A percentile compares a stretch with the other conserved stretches of the same genome.
These are phyloP conservation scores for Calosoma granatense DNA, from an alignment of 1,140 invertebrate genomes.

Conservation along the genomic window DNA sequence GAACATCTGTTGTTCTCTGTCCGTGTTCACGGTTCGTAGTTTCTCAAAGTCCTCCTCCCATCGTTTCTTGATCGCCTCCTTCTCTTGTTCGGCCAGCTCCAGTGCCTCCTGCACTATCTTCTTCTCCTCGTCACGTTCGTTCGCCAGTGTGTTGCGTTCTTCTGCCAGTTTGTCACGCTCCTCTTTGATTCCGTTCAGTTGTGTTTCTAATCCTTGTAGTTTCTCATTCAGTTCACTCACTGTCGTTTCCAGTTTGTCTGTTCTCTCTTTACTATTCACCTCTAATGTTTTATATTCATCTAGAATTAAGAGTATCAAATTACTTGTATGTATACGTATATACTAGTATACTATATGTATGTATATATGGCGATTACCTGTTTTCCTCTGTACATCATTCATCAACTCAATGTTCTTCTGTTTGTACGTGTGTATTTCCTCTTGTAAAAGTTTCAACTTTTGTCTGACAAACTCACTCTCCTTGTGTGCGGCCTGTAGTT, in stretches of 20 bases:
- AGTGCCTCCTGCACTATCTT: conserved; percentile 44
- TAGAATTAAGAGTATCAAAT: neutral
- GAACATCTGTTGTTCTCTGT: conserved; percentile 50
- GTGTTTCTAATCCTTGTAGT: conserved; percentile 38
- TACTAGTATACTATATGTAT: neutral
- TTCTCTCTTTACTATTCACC: conserved; percentile 26
- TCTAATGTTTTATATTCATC: conserved; percentile 21
- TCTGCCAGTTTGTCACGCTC: conserved; percentile 37
- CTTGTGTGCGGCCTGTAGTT: conserved; percentile 43
- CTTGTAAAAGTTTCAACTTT: conserved; percentile 41
- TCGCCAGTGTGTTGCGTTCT: conserved; percentile 29
- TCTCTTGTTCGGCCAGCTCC: conserved; percentile 46
- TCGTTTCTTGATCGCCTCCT: conserved; percentile 43
- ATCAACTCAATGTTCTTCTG: conserved; percentile 39
- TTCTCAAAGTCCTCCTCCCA: conserved; percentile 54
- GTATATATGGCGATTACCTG: conserved; percentile 29
- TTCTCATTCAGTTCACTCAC: conserved; percentile 38
- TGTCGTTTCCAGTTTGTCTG: conserved; percentile 37
- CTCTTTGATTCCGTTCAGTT: conserved; percentile 35
- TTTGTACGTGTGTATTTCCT: conserved; percentile 38
- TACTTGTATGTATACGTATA: conserved; percentile 13
- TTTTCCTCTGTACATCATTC: conserved; percentile 40
- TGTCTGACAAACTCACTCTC: conserved; percentile 43
- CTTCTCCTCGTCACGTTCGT: conserved; percentile 36
- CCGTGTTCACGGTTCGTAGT: conserved; percentile 41